Base-by-base conservation (phyloP, 1,140 invertebrate genomes). In the Amyelois transitella region DNA sequence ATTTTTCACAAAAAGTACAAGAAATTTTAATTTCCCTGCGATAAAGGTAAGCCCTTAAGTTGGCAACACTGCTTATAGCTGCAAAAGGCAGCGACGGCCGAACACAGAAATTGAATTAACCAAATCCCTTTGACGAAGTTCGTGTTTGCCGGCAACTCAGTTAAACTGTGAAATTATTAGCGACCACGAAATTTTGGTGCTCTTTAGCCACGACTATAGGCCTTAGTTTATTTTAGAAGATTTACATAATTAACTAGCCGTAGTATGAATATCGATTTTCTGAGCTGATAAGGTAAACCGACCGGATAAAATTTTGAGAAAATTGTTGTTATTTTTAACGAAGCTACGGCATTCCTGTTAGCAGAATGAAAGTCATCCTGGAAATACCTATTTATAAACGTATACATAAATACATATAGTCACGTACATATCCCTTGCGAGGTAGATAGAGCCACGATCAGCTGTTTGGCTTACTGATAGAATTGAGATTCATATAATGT, bases 31-130 rank as follows among this genome's bases (percentile, higher is more conserved):
- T n/a, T 14, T 38, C 32, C 32, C 8, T 6, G 17, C 17, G n/a
- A 14, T 38, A 1, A 14, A 14, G 32, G 0, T 38, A 38, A 38
- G 32, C 32, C 6, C 32, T 38, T 14, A 38, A 38, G 32, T 38
- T 38, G 32, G 32, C 32, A 38, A 38, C 32, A 38, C 32, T 14
- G 8, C 32, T 38, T 38, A 14, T 38, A 38, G 32, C 32, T 38
- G 32, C 32, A 53, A 58, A 64, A 64, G 56, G 59, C 38, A 43
- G 25, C 58, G 63, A 56, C 54, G 60, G 62, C 53, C 56, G 67
- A 73, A 72, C 69, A 72, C 62, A 55, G 64, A 67, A 73, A 73
- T 70, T 70, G 63, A 73, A 73, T 73, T 70, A 73, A 63, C 63
- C 59, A 69, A 70, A 66, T 73, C 65, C 67, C 71, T 73, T 73